phyloP scores from a whole-genome alignment of 2,113 vertebrate genomes.

The Telmatochromis sp. region DNA sequence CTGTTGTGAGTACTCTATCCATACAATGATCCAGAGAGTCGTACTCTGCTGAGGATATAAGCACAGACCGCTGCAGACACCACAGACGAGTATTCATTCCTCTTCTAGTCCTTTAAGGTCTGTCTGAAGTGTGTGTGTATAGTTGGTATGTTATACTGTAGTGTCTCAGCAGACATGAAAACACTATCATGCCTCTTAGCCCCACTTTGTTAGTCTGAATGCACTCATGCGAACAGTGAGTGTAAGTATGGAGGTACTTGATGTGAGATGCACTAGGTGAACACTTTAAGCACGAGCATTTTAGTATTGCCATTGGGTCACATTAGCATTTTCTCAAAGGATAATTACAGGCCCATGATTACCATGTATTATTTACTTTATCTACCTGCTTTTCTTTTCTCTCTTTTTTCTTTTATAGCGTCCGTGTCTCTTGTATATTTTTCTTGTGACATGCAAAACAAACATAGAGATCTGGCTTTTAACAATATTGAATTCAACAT shows the following conservation, averaged over 20 bases:
- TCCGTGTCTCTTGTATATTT: accelerated
- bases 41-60: background rate
- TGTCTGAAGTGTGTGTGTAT: background rate
- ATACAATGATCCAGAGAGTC: background rate
- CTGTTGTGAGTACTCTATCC: background rate
- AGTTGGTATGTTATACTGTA: background rate
- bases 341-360: background rate
- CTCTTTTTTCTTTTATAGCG: background rate
- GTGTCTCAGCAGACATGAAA: background rate
- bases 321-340: background rate
- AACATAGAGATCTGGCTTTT: background rate
- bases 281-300: background rate
- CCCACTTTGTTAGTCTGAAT: background rate
- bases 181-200: background rate
- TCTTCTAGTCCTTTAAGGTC: background rate
- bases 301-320: background rate
- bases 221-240: background rate
- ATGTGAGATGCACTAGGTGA: background rate
- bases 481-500: background rate
- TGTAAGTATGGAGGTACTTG: background rate
- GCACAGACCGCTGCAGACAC: background rate
- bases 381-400: background rate
- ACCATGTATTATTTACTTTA: background rate
- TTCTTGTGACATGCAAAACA: background rate
- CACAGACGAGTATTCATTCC: background rate